Evolutionary conservation across 2,797 vertebrate species (phyloP), one percentile per base, ranked within the genome.

Genomic region (Ctenosaura bakeri): DNA sequence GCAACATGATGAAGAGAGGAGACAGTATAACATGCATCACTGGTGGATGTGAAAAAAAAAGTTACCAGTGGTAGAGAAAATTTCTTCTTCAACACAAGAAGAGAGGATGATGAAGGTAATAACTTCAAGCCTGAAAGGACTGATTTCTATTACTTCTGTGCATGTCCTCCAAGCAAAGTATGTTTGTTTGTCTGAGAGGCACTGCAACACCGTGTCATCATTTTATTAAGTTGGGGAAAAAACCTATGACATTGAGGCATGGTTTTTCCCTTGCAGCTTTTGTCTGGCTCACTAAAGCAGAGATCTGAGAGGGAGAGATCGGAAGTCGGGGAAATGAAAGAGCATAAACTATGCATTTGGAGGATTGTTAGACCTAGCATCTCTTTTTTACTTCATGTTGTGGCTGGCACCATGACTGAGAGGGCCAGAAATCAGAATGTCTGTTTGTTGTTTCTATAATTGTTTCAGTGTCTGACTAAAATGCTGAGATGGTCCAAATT

Each of bases 201-300:
- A 54, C 85, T 8, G 26, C 62, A 88, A 89, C 66, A n/a, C 46
- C 66, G 85, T 91, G 90, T 86, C 83, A 87, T 91, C 88, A 85
- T 32, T 76, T 82, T 46, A 91, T 79, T 52, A 92, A 91, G 82
- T 73, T 86, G 66, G 87, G 86, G 73, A 84, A n/a, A 10, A 90
- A 79, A 91, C 87, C 52, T 29, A 83, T 59, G 86, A 83, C 82
- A 91, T 73, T 91, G 93, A 94, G 83, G 88, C 84, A 90, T 91
- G 76, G 86, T 64, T 54, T 88, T 59, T 73, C 54, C 56, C 80
- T 83, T 35, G 5, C 54, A 91, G 74, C 54, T 90, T 69, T 52
- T 85, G 86, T 90, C 86, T 86, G 87, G 52, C 86, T 3, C 0
- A 90, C 85, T 92, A 85, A 52, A 46, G 69, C 52, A 90, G 62